Conservation (phyloP, 1,140 invertebrate genomes). For the Nixonia krombeini region DNA sequence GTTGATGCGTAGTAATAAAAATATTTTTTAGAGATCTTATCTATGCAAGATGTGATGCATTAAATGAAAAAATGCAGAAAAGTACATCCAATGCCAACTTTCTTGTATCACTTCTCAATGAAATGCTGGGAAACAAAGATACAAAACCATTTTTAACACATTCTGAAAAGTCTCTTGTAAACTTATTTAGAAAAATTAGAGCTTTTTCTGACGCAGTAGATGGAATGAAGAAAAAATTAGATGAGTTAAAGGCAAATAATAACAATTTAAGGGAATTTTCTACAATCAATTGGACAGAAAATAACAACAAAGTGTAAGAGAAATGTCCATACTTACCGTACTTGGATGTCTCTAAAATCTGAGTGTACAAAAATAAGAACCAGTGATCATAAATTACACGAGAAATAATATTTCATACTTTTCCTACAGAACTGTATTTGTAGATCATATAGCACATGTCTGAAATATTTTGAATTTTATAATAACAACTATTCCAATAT, state of each 20-base stretch:
- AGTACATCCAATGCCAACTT: conserved; percentile 18
- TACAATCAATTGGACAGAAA: conserved; percentile 22
- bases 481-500: neutral
- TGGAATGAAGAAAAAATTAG: conserved; percentile 28
- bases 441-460: too few species aligned
- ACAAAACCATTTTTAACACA: neutral
- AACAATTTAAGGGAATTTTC: conserved; percentile 23
- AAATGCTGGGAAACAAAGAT: neutral
- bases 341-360: too few species aligned
- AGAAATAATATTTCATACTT: too few species aligned
- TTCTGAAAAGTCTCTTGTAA: conserved; percentile 4
- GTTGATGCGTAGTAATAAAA: too few species aligned
- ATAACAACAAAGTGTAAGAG: conserved; percentile 42
- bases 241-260: conserved; percentile 3
- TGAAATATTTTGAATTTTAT: too few species aligned
- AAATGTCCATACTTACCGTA: too few species aligned
- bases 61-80: conserved; percentile 33
- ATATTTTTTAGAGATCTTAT: conserved; percentile 49
- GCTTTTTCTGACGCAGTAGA: conserved; percentile 29
- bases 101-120: conserved; percentile 20
- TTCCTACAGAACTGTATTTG: too few species aligned
- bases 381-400: too few species aligned
- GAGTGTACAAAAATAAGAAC: too few species aligned
- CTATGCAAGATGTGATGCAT: conserved; percentile 19
- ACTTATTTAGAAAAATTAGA: conserved; percentile 34